phyloP scores from a whole-genome alignment of 2,888 invertebrate species.

The Thereva nobilitata region DNA sequence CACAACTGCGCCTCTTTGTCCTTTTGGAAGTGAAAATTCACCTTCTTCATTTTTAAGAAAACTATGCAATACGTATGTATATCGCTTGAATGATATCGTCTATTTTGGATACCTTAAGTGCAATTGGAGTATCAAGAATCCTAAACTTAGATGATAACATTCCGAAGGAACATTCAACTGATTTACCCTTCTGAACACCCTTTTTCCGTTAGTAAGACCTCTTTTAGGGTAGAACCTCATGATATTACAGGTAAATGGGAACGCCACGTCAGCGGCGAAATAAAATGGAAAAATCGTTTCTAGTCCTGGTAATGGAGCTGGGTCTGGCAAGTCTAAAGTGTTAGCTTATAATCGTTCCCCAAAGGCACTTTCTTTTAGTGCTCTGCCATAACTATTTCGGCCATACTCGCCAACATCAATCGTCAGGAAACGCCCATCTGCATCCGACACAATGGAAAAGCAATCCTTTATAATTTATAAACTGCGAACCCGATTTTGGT shows the following conservation, averaged over 20 bases:
- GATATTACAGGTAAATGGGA: too few species aligned
- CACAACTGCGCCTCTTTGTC: too few species aligned
- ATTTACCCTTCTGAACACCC: not conserved
- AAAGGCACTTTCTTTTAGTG: constrained; percentile 4
- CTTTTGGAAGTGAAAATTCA: too few species aligned
- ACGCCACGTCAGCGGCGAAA: too few species aligned
- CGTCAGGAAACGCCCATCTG: not conserved
- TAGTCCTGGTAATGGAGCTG: too few species aligned
- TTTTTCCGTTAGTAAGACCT: not conserved
- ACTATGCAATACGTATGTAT: not conserved
- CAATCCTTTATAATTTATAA: constrained; percentile 8
- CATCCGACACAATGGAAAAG: constrained; percentile 14
- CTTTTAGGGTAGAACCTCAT: too few species aligned
- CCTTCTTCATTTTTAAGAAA: not conserved
- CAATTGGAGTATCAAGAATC: not conserved
- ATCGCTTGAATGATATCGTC: constrained; percentile 8
- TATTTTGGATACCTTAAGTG: not conserved
- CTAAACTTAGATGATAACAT: constrained; percentile 1
- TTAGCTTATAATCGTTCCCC: not conserved
- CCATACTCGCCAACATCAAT: too few species aligned
- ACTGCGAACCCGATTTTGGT: constrained; percentile 21
- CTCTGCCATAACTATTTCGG: constrained; percentile 11
- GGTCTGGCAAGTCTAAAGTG: not conserved
- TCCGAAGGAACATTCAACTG: not conserved
- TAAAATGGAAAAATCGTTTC: too few species aligned